Base-by-base conservation (phyloP, 2,888 invertebrate genomes). In the Papilio demoleus region DNA sequence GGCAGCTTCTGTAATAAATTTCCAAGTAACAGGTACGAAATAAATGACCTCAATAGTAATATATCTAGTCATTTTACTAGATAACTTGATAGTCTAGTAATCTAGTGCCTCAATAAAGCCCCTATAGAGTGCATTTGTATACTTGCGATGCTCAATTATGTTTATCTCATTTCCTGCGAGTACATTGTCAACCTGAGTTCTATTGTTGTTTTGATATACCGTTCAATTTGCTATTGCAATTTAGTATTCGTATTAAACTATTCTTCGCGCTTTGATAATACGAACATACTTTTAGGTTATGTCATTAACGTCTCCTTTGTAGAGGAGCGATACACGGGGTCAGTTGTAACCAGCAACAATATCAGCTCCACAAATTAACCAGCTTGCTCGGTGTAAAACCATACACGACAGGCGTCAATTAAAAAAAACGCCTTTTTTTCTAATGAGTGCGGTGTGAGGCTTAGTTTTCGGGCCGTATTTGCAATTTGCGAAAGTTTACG, bases 161-260 rank as follows among this genome's bases (percentile, higher is more conserved):
- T 53, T 50, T 38, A 47, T 59, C 68, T 68, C 62, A 68, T 68
- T 68, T 68, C 68, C 68, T 58, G 22, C 34, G 22, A 36, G n/a
- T 22, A 34, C 24, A 68, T 68, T 68, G 68, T 68, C 63, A 47
- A 68, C 68, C 64, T 68, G 64, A 38, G 34, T 19, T 17, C 59
- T 40, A 68, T 68, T 64, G 68, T 68, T 40, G 14, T 58, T 58
- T 64, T 64, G 63, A 64, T 63, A 53, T 53, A 45, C 38, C 27
- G 53, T 27, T 27, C 53, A 53, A 53, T 24, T 50, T 47, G 58
- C 59, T 9, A 66, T 27, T 36, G 66, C 59, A 38, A 64, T 66
- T 66, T 60, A 50, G n/a, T 66, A 19, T 60, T 38, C 9, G 27
- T 42, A 36, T 38, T 27, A 42, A 17, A 42, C 12, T 42, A 36